A percentile compares a stretch with the other conserved stretches of the same genome.
phyloP scores from a whole-genome alignment of 2,888 invertebrate genomes.

The Cheilosia grossa region DNA sequence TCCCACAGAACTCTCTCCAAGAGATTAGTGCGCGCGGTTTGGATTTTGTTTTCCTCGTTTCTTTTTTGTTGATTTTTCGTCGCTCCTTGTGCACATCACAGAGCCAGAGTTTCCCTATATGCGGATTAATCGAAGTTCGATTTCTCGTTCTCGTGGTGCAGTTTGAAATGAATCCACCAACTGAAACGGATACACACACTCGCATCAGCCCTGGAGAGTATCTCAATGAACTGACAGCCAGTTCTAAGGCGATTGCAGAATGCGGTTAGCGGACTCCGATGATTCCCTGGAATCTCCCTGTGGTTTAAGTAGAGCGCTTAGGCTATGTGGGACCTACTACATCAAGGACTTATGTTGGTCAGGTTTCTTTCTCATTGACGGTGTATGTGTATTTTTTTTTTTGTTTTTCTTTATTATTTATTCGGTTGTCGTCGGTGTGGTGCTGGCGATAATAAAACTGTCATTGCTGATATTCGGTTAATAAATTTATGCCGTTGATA shows the following conservation, averaged over 20 bases:
- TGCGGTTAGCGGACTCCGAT: conserved; percentile 50
- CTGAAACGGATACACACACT: conserved; percentile 17
- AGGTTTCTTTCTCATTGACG: conserved; percentile 56
- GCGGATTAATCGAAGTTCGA: conserved; percentile 61
- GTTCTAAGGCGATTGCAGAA: conserved; percentile 58
- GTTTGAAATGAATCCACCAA: conserved; percentile 25
- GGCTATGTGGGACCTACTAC: conserved; percentile 48
- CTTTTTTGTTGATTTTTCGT: neutral
- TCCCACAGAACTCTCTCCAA: conserved; percentile 39
- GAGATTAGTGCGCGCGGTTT: conserved; percentile 52
- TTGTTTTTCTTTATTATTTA: conserved; percentile 27
- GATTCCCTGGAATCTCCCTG: conserved; percentile 52
- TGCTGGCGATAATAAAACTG: conserved; percentile 80
- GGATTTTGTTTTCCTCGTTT: conserved; percentile 2
- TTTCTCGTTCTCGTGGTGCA: conserved; percentile 35
- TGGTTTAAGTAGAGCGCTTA: conserved; percentile 69
- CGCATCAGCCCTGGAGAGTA: conserved; percentile 25
- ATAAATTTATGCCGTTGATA: conserved; percentile 78
- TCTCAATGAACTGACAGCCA: conserved; percentile 65
- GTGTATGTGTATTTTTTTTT: neutral
- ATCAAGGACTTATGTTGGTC: conserved; percentile 61
- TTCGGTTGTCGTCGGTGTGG: conserved; percentile 77
- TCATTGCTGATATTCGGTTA: conserved; percentile 79
- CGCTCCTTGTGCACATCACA: neutral
- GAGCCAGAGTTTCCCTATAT: conserved; percentile 27